Base-by-base conservation (phyloP, 2,888 invertebrate species). In the Mylabris sibirica region DNA sequence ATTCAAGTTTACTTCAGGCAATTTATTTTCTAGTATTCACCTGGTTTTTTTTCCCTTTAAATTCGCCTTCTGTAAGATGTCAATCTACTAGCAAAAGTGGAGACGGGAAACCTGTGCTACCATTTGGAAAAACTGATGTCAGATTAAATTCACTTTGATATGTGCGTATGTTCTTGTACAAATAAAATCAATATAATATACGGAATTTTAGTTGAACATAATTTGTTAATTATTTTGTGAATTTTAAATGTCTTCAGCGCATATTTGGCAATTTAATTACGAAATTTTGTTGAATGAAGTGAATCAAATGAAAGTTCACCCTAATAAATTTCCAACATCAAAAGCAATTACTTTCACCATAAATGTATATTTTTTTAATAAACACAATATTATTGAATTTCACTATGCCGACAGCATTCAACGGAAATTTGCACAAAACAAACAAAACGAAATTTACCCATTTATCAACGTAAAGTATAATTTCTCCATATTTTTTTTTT, bases 261-360 rank as follows among this genome's bases (percentile, higher is more conserved):
- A 38, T 38, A 38, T 38, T 38, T 38, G 12, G 38, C 12, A 38
- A 38, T 38, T 12, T 38, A 38, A 38, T 38, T 38, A 38, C 3
- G 3, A 41, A 14, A n/a, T 41, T n/a, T 41, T 6, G 30, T 30
- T 30, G 30, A 44, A 44, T 44, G n/a, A 17, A 44, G 17, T 17
- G n/a, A 44, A 44, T 17, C n/a, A 44, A 44, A 44, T 44, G 44
- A 44, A 44, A 44, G 44, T 44, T 44, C 17, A n/a, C 44, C 44
- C 17, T 44, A 17, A 8, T 44, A 44, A 44, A 8, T n/a, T 44
- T 44, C n/a, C n/a, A 8, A 11, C 44, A n/a, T 17, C 3, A 44
- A 44, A 44, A 44, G 17, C 17, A 17, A 17, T 44, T 44, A 44
- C 44, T 44, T 44, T 44, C 44, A 3, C 44, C 44, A 8, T 17